Evolutionary conservation across 1,140 invertebrate genomes (phyloP).

Genomic region (Panagrolaimus sp.): DNA sequence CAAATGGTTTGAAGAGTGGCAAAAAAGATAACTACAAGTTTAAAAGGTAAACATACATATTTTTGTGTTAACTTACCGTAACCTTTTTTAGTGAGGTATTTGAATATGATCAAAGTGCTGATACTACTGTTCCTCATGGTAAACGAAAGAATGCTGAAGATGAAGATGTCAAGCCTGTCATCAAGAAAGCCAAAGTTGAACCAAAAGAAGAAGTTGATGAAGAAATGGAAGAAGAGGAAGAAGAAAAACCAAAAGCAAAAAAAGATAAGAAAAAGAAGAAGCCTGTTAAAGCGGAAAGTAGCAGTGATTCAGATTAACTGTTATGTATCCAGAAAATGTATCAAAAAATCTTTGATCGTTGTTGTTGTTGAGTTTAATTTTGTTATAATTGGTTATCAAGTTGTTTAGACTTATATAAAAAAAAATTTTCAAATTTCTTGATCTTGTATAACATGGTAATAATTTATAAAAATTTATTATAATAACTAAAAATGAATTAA

Average conservation of each 20-base stretch:
- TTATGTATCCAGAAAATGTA: no score
- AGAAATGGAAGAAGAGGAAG: conserved; percentile 22
- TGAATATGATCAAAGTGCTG: background rate
- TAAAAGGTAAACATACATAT: conserved; percentile 45
- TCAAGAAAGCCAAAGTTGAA: conserved; percentile 22
- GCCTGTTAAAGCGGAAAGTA: background rate
- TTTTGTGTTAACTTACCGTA: background rate
- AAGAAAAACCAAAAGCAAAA: conserved; percentile 28
- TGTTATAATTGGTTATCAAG: no score
- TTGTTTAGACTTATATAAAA: no score
- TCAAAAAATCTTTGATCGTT: no score
- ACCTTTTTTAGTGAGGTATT: conserved; percentile 44
- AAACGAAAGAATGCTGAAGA: no score
- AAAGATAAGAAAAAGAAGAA: conserved; percentile 22
- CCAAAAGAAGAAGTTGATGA: conserved; percentile 22
- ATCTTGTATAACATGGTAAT: no score
- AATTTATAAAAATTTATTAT: no score
- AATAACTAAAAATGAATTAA: background rate
- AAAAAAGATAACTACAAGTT: conserved; percentile 42
- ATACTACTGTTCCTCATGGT: no score
- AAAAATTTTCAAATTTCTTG: no score
- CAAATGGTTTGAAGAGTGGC: conserved; percentile 18
- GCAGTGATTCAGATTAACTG: no score
- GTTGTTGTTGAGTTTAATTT: no score
- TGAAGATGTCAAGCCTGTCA: conserved; percentile 14